Conservation (phyloP, 2,888 invertebrate species). For the Malachius bipustulatus region DNA sequence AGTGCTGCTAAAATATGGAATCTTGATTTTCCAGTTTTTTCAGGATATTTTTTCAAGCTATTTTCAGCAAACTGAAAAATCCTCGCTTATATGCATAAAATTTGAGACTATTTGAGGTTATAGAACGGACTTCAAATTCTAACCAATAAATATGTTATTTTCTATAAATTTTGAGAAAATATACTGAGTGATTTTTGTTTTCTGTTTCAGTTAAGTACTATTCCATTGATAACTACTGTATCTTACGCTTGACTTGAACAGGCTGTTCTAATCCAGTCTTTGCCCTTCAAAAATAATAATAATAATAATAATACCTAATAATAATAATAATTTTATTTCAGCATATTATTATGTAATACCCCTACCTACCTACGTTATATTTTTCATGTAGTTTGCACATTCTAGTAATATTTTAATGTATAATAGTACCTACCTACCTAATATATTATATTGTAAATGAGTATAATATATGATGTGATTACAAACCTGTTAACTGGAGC, state of each 20-base stretch:
- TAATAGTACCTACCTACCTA: conserved; percentile 23
- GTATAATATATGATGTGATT: conserved; percentile 24
- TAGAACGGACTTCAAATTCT: too few species aligned
- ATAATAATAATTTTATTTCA: too few species aligned
- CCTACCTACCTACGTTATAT: conserved; percentile 26
- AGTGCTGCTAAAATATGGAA: not conserved
- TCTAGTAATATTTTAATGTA: conserved; percentile 28
- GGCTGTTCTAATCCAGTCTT: conserved; percentile 23
- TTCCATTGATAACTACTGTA: conserved; percentile 22
- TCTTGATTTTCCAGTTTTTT: too few species aligned
- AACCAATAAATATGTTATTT: not conserved
- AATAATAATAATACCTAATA: too few species aligned
- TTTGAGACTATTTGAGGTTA: too few species aligned
- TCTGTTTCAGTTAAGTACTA: conserved; percentile 28
- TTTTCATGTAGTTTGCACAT: conserved; percentile 32
- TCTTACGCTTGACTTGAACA: conserved; percentile 30
- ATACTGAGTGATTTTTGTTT: conserved; percentile 11
- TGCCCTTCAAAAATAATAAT: too few species aligned
- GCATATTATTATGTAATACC: conserved; percentile 24
- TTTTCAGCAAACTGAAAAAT: not conserved
- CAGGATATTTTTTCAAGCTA: not conserved
- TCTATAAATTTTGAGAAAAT: not conserved
- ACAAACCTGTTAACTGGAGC: conserved; percentile 24
- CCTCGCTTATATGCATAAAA: too few species aligned
- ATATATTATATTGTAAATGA: conserved; percentile 25